phyloP scores from a whole-genome alignment of 2,113 vertebrate genomes.

The Poecilia latipinna region DNA sequence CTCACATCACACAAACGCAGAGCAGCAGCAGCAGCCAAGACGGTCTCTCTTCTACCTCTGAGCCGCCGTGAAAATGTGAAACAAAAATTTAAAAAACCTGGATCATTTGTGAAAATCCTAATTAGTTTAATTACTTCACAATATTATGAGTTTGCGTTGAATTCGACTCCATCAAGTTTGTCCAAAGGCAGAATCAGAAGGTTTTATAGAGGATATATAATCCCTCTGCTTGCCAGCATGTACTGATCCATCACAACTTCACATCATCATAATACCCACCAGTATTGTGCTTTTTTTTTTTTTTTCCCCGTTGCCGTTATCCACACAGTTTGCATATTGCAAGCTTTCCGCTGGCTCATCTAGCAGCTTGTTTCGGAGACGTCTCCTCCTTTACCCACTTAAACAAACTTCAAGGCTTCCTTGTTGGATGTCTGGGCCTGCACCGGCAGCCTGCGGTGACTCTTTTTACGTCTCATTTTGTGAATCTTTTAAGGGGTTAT shows the following conservation, averaged over 20 bases:
- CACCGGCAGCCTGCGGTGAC: slow-evolving; percentile 25
- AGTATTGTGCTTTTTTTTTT: not conserved
- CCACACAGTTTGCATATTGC: slow-evolving; percentile 59
- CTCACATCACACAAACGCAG: not conserved
- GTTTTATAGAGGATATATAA: not conserved
- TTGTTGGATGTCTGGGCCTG: slow-evolving; percentile 35
- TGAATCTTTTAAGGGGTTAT: slow-evolving; percentile 63
- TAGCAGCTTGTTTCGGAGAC: slow-evolving; percentile 43
- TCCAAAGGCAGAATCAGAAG: not conserved
- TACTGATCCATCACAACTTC: not conserved
- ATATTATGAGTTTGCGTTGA: not conserved
- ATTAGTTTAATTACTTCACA: not conserved
- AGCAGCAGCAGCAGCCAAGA: not conserved
- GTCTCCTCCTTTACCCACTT: slow-evolving; percentile 38
- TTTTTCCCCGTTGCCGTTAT: slow-evolving; percentile 11
- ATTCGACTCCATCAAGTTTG: not conserved
- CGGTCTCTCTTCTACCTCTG: not conserved
- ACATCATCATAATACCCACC: not conserved
- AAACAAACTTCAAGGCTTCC: slow-evolving; percentile 42
- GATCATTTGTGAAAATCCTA: not conserved
- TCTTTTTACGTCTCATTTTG: slow-evolving; percentile 38
- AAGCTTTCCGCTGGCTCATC: slow-evolving; percentile 47
- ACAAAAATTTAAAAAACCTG: not conserved
- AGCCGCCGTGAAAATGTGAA: not conserved
- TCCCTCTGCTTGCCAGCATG: not conserved